Evolutionary conservation across 2,888 invertebrate species (phyloP).

Genomic region (Nomada ruficornis): DNA sequence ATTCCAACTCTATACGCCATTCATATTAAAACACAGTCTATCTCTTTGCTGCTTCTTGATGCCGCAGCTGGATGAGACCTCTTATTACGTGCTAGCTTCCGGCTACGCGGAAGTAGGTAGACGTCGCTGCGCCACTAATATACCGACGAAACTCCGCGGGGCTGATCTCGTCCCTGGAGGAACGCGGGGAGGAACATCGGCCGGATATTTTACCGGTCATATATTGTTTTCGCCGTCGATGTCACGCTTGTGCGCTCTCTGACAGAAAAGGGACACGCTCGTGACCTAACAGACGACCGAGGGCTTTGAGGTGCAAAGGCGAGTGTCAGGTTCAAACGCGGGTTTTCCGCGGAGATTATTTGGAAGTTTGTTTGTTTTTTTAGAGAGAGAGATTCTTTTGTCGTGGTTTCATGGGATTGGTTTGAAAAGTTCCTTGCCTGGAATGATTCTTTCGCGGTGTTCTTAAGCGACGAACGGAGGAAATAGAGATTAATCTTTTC

Average conservation of each 20-base stretch:
- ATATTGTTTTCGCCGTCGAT: conserved; percentile 19
- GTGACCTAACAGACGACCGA: too few relatives aligned
- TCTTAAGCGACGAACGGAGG: too few relatives aligned
- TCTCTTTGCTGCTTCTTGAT: conserved; percentile 54
- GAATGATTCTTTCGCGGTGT: too few relatives aligned
- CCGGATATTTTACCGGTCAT: conserved; percentile 51
- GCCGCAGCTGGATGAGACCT: conserved; percentile 65
- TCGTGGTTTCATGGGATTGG: too few relatives aligned
- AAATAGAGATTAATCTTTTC: too few relatives aligned
- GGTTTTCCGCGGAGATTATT: too few relatives aligned
- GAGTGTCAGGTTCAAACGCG: too few relatives aligned
- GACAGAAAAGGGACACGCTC: too few relatives aligned
- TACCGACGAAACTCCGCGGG: conserved; percentile 58
- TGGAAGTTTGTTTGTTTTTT: too few relatives aligned
- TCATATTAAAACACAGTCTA: conserved; percentile 67
- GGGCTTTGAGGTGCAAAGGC: too few relatives aligned
- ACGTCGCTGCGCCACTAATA: conserved; percentile 55
- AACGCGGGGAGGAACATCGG: conserved; percentile 23
- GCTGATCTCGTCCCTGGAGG: conserved; percentile 42
- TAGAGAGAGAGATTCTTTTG: too few relatives aligned
- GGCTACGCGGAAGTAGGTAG: conserved; percentile 61
- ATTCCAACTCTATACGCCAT: conserved; percentile 67
- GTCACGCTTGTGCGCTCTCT: background rate
- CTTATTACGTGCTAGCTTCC: conserved; percentile 66
- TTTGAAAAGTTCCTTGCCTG: too few relatives aligned